Base-by-base conservation (phyloP, 2,888 invertebrate genomes). In the Pollenia angustigena region DNA sequence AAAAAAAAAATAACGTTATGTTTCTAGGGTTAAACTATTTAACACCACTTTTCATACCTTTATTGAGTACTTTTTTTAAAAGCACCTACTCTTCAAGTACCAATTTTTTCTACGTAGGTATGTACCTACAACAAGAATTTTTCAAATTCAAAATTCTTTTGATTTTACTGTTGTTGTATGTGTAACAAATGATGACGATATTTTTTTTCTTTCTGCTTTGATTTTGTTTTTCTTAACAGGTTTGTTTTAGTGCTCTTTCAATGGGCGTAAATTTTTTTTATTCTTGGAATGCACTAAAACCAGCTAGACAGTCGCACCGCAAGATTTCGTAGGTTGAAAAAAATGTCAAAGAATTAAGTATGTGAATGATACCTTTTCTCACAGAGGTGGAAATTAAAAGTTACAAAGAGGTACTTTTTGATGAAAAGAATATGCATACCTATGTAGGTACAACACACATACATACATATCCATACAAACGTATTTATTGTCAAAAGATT, bases 181-280 rank as follows among this genome's bases (percentile, higher is more conserved):
- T 54, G 50, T 85, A 54, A 64, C 62, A 56, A 56, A 60, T 76
- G 76, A 66, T 71, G 60, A 78, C 60, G 60, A 78, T 83, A 79
- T 80, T 44, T 71, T 44, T 71, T 62, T 60, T 82, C 42, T 58
- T 75, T 71, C 58, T 62, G 56, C 54, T 62, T 69, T 69, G 72
- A 58, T n/a, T 75, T 50, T 85, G 44, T 10, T 48, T 64, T 66
- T 46, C 60, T 75, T 83, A 86, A 86, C 86, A 76, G 86, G 86
- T 86, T 86, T 85, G 18, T 75, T 81, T 52, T 58, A 46, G 16
- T 58, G 46, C 18, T 60, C 12, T 60, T 66, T 80, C 52, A 64
- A 62, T 75, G 68, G n/a, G 2, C 60, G 16, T 40, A n/a, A 14
- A 18, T 32, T 50, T 68, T 64, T 66, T 79, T 32, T 42, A 42